A percentile compares a stretch with the other conserved stretches of the same genome.
phyloP scores from a whole-genome alignment of 2,888 invertebrate species.

The Selenia dentaria region DNA sequence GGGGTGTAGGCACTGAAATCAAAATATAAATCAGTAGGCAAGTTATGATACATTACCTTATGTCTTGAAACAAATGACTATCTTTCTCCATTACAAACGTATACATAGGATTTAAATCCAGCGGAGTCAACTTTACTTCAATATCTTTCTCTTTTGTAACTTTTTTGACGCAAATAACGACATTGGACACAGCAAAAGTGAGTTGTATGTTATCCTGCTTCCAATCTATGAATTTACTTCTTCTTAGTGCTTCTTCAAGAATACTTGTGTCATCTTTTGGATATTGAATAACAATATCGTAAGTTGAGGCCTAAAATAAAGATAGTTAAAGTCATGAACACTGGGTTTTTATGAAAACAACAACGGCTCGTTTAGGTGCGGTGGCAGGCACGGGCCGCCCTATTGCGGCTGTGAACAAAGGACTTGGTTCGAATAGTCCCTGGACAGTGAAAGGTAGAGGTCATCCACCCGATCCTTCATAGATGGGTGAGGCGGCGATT shows the following conservation, averaged over 20 bases:
- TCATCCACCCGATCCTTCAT: no score
- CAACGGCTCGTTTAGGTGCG: no score
- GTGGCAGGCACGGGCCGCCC: no score
- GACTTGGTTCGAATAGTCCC: no score
- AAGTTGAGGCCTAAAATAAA: constrained; percentile 46
- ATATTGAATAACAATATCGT: constrained; percentile 56
- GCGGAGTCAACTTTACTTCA: neutral
- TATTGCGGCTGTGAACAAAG: no score
- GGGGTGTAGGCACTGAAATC: no score
- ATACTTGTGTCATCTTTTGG: constrained; percentile 46
- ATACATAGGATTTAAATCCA: neutral
- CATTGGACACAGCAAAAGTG: constrained; percentile 3
- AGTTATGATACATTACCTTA: no score
- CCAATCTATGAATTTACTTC: constrained; percentile 41
- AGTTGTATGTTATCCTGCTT: constrained; percentile 2
- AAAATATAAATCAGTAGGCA: no score
- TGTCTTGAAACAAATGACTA: constrained; percentile 5
- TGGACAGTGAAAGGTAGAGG: no score
- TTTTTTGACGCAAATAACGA: constrained; percentile 3
- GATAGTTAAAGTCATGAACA: no score
- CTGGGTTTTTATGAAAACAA: no score
- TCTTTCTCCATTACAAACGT: constrained; percentile 9
- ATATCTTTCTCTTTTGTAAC: constrained; percentile 9
- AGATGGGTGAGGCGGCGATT: no score
- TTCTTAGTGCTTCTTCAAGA: constrained; percentile 48